A percentile compares a stretch with the other conserved stretches of the same genome.
Evolutionary conservation across 2,797 vertebrate species (phyloP).

Genomic region (Salarias fasciatus): DNA sequence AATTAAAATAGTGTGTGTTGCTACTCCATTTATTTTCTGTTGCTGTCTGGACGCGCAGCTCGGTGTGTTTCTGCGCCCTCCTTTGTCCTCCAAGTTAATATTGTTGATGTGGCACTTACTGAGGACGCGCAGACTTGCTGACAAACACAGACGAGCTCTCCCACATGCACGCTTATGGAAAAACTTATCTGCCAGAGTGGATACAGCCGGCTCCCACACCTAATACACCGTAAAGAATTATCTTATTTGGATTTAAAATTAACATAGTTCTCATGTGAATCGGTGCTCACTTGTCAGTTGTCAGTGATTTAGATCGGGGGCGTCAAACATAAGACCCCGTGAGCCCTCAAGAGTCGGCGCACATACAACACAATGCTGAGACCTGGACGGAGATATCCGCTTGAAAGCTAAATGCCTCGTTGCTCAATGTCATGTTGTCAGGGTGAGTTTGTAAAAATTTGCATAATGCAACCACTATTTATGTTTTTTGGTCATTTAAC

Average conservation of each 20-base stretch:
- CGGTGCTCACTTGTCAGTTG: too few species aligned
- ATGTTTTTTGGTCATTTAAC: too few species aligned
- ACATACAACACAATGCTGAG: too few species aligned
- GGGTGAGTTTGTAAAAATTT: too few species aligned
- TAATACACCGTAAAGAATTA: conserved; percentile 17
- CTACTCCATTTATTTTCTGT: conserved; percentile 70
- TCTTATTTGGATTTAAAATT: conserved; percentile 10
- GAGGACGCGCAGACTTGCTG: conserved; percentile 65
- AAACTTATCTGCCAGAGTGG: conserved; percentile 31
- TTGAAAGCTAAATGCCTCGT: too few species aligned
- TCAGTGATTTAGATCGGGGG: too few species aligned
- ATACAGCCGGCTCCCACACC: conserved; percentile 22
- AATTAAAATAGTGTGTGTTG: conserved; percentile 78
- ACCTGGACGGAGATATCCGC: too few species aligned
- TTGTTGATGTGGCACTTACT: conserved; percentile 74
- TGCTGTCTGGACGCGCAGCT: conserved; percentile 59
- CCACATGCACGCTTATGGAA: conserved; percentile 35
- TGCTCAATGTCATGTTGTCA: too few species aligned
- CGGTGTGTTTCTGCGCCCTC: conserved; percentile 65
- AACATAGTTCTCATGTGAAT: too few species aligned
- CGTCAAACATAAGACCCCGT: too few species aligned
- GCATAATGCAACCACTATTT: too few species aligned
- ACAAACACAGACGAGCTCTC: conserved; percentile 53
- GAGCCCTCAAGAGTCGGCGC: too few species aligned
- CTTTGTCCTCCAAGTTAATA: conserved; percentile 79